Percentiles rank a stretch among this genome's conserved stretches.
Evolutionary conservation across 1,140 invertebrate species (phyloP).

Genomic region (Cyclina sinensis): DNA sequence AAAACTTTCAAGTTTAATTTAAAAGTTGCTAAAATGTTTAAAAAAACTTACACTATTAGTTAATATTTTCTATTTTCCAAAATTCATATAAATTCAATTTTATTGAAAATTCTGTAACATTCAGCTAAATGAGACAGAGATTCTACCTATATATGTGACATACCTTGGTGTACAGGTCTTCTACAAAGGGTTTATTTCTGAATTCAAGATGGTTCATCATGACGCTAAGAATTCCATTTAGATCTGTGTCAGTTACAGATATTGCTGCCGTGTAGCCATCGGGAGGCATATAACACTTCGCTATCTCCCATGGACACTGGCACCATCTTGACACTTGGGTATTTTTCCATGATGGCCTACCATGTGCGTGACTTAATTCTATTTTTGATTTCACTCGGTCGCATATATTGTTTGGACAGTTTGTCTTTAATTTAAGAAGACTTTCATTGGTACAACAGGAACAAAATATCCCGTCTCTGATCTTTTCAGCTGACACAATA

Average conservation of each 20-base stretch:
- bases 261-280: not conserved
- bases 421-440: not conserved
- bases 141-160: no score
- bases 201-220: slow-evolving; percentile 14
- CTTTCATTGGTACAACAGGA: not conserved
- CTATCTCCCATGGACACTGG: not conserved
- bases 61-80: no score
- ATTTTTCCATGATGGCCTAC: slow-evolving; percentile 9
- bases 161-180: not conserved
- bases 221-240: slow-evolving; percentile 24
- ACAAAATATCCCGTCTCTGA: not conserved
- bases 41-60: no score
- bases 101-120: no score
- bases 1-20: no score
- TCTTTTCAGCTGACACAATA: not conserved
- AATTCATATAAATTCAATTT: no score
- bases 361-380: not conserved
- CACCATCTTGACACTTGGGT: slow-evolving; percentile 4
- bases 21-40: no score
- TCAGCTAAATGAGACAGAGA: no score
- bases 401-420: not conserved
- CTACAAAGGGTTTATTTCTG: not conserved
- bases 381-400: not conserved
- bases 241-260: not conserved
- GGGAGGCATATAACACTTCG: slow-evolving; percentile 21